These are phyloP conservation scores for Cephus nigrinus DNA, from an alignment of 2,888 invertebrate genomes.

Conservation along the genomic window DNA sequence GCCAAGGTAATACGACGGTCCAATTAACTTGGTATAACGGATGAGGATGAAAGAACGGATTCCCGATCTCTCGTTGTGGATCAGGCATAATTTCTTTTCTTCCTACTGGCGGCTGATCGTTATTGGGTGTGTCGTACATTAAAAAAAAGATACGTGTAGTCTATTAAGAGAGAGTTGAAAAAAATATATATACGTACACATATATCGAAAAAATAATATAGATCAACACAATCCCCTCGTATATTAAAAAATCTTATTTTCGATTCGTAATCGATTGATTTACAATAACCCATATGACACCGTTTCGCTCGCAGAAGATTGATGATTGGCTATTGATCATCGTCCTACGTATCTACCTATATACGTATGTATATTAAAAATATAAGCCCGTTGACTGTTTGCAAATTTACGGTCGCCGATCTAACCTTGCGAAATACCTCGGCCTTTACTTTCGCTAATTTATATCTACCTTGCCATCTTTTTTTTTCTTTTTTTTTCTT, in stretches of 20 bases:
- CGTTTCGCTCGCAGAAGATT: background rate
- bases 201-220: background rate
- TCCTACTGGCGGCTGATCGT: background rate
- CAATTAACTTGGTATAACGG: background rate
- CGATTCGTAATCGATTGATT: background rate
- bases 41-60: background rate
- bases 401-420: background rate
- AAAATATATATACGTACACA: background rate
- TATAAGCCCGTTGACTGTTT: background rate
- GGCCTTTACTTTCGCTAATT: background rate
- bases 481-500: background rate
- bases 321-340: background rate
- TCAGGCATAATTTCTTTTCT: background rate
- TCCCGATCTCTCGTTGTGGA: background rate
- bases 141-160: background rate
- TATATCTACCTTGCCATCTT: background rate
- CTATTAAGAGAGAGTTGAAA: conserved; percentile 5
- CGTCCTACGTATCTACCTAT: background rate
- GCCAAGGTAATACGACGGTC: background rate
- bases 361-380: background rate
- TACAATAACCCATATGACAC: background rate
- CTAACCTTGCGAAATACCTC: background rate
- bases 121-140: background rate
- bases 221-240: background rate
- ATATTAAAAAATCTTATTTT: background rate